Evolutionary conservation across 2,888 invertebrate species (phyloP), one percentile per base, ranked within the genome.

Genomic region (Orchesellides sinensis): DNA sequence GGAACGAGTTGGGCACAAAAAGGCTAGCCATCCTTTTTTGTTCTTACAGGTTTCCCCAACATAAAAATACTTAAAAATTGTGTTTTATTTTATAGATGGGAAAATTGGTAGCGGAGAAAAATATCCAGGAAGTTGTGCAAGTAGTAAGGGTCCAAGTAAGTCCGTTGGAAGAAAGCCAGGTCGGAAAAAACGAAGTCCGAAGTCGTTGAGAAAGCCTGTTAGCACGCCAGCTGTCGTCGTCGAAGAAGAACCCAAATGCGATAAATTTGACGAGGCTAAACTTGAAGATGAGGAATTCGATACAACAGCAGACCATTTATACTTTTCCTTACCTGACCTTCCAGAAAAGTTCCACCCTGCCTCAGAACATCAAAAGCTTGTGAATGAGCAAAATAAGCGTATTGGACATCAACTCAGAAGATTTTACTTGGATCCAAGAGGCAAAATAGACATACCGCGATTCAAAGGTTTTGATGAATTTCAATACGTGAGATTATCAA

Each of bases 1-100:
- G 73, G 82, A 14, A 49, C 74, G 25, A 80, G 83, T 29, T 75
- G 84, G 84, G 29, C 32, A 2, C 63, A 35, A 19, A 63, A 23
- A 23, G 12, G 63, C 40, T n/a, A n/a, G n/a, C n/a, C n/a, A n/a
- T n/a, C n/a, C n/a, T n/a, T n/a, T n/a, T n/a, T n/a, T n/a, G n/a
- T n/a, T n/a, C n/a, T n/a, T n/a, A n/a, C n/a, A n/a, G n/a, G n/a
- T n/a, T n/a, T n/a, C n/a, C n/a, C n/a, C n/a, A n/a, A n/a, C n/a
- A n/a, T n/a, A n/a, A n/a, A n/a, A n/a, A n/a, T n/a, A n/a, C n/a
- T n/a, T n/a, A n/a, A n/a, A 40, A 5, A 40, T 5, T 40, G n/a
- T 40, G n/a, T 32, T 10, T 32, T 32, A 32, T 6, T 45, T 12
- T 35, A 6, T 12, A 77, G 77, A 8, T 14, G 66, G 77, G 12